Base-by-base conservation (phyloP, 2,888 invertebrate genomes). In the Polydrusus cervinus region DNA sequence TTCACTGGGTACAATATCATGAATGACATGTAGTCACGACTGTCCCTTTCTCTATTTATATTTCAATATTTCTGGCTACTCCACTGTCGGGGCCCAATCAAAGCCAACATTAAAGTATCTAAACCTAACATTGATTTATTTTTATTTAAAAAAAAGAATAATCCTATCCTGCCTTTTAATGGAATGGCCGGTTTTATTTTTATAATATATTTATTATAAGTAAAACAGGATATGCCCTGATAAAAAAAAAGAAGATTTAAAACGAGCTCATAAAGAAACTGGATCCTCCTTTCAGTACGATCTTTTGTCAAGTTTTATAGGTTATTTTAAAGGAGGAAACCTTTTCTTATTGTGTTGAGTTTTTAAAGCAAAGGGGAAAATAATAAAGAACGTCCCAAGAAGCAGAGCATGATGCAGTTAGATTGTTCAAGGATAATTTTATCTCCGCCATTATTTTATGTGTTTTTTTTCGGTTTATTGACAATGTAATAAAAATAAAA, bases 301-400 rank as follows among this genome's bases (percentile, higher is more conserved):
- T 71, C 68, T 71, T 75, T 75, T 75, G 75, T 75, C 66, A 40
- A 75, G 64, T 71, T 75, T 75, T 75, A 75, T 75, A 71, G 75
- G 75, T 61, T 75, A 71, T 75, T 71, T 71, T 61, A 75, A 75
- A 65, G 66, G 62, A 71, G 74, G 70, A 70, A 75, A 67, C 71
- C 75, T 66, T 71, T 51, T 30, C 70, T 74, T 75, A 71, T 71
- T 75, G 71, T 75, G 53, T 43, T 70, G 66, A 57, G 75, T 65
- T 72, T 66, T 67, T 40, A 73, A 65, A 20, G 51, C 67, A 20
- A 25, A 61, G 38, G 61, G 53, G 11, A 51, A 49, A 67, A 73
- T 67, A 67, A 73, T 70, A 53, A 53, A 53, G 53, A 30, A 53
- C 30, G 40, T 9, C 38, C 38, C 53, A 43, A 49, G 30, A 49